Conservation (phyloP, 2,797 vertebrate genomes). For the Paramormyrops hopkinsi region DNA sequence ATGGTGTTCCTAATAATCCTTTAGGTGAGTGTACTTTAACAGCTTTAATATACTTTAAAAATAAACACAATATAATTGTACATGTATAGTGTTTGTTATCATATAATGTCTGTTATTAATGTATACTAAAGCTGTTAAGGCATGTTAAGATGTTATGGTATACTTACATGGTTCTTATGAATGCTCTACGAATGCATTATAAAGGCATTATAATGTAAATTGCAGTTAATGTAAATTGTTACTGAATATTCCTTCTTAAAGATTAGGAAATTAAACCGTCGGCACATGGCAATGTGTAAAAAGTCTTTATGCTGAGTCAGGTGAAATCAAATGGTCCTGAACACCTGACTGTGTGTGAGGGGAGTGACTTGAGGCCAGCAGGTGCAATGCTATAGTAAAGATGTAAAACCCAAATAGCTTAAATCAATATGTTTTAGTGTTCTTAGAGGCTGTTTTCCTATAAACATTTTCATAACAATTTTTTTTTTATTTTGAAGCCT, state of each 20-base stretch:
- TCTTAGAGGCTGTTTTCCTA: not conserved
- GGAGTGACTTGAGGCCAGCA: not conserved
- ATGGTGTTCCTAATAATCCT: no score
- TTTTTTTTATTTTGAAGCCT: not conserved
- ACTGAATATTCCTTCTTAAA: not conserved
- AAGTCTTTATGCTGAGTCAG: not conserved
- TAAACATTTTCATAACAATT: not conserved
- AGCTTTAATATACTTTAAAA: not conserved
- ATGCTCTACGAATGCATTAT: not conserved
- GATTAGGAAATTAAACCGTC: not conserved
- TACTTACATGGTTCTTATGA: not conserved
- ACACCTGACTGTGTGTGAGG: not conserved
- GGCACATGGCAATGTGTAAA: not conserved
- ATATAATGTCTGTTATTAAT: not conserved
- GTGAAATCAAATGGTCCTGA: not conserved
- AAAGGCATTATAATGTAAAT: not conserved
- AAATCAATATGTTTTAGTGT: not conserved
- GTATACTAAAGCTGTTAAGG: not conserved
- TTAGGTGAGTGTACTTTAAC: no score
- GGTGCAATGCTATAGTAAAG: not conserved
- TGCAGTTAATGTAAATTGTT: not conserved
- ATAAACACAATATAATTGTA: not conserved
- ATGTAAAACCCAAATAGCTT: not conserved
- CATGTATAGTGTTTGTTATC: not conserved
- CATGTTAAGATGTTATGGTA: not conserved